Base-by-base conservation (phyloP, 2,113 vertebrate genomes). In the Odocoileus virginianus region DNA sequence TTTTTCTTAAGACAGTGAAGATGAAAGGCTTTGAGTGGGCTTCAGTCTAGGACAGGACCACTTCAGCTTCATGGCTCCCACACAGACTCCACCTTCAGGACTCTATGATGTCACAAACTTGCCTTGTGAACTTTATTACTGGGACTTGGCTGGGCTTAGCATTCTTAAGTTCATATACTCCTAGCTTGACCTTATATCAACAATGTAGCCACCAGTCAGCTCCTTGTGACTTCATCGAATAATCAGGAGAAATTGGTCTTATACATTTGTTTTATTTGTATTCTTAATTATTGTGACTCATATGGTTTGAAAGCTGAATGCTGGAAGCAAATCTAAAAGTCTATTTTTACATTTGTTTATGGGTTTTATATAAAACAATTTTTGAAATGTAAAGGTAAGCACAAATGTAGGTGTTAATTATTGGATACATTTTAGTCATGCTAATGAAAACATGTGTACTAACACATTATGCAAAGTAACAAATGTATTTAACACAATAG, bases 401-500 rank as follows among this genome's bases (percentile, higher is more conserved):
- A 94, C 36, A 97, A 61, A 45, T 91, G 2, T 57, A 95, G 36
- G 40, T 95, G 50, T 58, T 97, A 92, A 97, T 83, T 88, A 84
- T 74, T 64, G 30, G 40, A 47, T 45, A 54, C 6, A 23, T 86
- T 94, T 98, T 95, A 64, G 30, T 96, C 54, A 81, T 11, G 27
- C 45, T 58, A 89, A 87, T 54, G 54, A 95, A 96, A 97, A 91
- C 86, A 92, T 74, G 57, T 92, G 43, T 92, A 45, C 76, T 86
- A 92, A 91, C 58, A 96, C 76, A 57, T 52, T 97, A 85, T 95
- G 60, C 40, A 96, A 97, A 94, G 96, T 58, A 87, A 71, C 57
- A 81, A 30, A 60, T 82, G 82, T 67, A 58, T 87, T 95, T 95
- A 85, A 47, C 64, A 95, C 83, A 74, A 15, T 47, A 91, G 84